Base-by-base conservation (phyloP, 2,888 invertebrate species). In the Drosophila niveifrons region DNA sequence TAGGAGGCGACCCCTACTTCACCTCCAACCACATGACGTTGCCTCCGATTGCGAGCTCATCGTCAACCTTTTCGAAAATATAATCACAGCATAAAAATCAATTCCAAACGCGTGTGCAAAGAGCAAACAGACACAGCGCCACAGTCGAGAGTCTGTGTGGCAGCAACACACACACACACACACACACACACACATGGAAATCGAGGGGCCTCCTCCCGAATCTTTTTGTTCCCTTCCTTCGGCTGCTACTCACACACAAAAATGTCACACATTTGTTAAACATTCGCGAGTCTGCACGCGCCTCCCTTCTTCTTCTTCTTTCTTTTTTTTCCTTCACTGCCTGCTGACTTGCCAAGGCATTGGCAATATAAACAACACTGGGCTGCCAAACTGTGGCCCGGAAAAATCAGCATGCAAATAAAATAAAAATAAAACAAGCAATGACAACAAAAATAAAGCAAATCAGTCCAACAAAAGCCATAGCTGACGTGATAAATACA, bases 31-130 rank as follows among this genome's bases (percentile, higher is more conserved):
- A 18, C 62, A 43, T 23, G 53, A 39, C 59, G n/a, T n/a, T 59
- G 59, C 66, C 66, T 57, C 68, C 68, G 77, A 63, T 53, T 59
- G 63, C 66, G 41, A 55, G 80, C 80, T 85, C 83, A 82, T 81
- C 83, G 88, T 78, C 84, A 88, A 88, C 84, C 88, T 86, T 85
- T 88, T 85, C 83, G 78, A 78, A 88, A 88, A 85, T 85, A 86
- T 85, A 85, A 85, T 85, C 85, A 85, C 88, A 88, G 85, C 88
- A 85, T 86, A 88, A 86, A 86, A 86, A 86, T 88, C 89, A 86
- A 87, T 86, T 86, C 87, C 84, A 72, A 87, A 86, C 81, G 84
- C 81, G 83, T 80, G 78, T 80, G 81, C 78, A 75, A 73, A 82
- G 72, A 73, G 80, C 80, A 85, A 78, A 85, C 75, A 80, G 73